Evolutionary conservation across 1,140 invertebrate genomes (phyloP), one percentile per base, ranked within the genome.

Genomic region (Drosophila dunni): DNA sequence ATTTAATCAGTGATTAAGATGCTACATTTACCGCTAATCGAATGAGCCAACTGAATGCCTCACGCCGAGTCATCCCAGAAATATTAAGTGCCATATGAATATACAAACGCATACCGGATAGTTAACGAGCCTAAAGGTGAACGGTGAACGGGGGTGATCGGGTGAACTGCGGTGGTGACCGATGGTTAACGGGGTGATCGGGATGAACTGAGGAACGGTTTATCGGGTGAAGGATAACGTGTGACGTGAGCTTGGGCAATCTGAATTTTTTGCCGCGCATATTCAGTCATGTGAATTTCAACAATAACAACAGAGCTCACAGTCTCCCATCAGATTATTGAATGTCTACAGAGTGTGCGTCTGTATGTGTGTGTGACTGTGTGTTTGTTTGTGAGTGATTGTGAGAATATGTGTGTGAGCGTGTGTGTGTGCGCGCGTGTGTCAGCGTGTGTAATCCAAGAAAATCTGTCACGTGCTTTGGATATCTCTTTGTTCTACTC

Each of bases 391-490:
- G 7, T 54, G n/a, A 8, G 24, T 33, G 48, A 4, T n/a, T 65
- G 20, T 53, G 20, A 6, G 48, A 5, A 24, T 51, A 61, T 75
- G 64, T 65, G 38, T 40, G 15, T 63, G 78, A 58, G 62, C 17
- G 42, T 62, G 33, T 38, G 46, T 51, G 17, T 50, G 46, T 73
- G 20, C 44, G 53, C 66, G 58, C 70, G 79, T 75, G 61, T 68
- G 68, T 74, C 75, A 72, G 83, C 79, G 76, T 77, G 68, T 79
- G 79, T 88, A 86, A 86, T 88, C 83, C 82, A 82, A 79, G 75
- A 80, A 86, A 88, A 86, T 86, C 83, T 88, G 79, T 86, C 82
- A 86, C 82, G 82, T 86, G 83, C 85, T 86, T 82, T 82, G 82
- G 83, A 86, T 86, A 86, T 81, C 79, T 76, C 81, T 76, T 68